Evolutionary conservation across 2,113 vertebrate species (phyloP).

Genomic region (Macrotis lagotis): DNA sequence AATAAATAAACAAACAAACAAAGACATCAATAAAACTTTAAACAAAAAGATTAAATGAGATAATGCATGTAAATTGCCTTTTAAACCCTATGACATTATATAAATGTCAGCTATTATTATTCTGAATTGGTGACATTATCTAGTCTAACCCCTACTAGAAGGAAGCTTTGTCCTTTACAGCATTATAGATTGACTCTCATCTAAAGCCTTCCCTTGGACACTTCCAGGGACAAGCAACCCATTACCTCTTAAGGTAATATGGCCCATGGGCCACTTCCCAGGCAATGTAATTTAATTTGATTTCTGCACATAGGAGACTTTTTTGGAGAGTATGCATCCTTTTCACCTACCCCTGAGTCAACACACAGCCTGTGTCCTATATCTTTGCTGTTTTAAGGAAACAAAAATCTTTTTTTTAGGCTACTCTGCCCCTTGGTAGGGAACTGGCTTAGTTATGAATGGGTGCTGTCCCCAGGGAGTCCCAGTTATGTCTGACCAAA

Average conservation of each 20-base stretch:
- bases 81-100: not conserved
- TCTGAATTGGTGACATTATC: not conserved
- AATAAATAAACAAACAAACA: not conserved
- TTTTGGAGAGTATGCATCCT: not conserved
- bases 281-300: not conserved
- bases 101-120: not conserved
- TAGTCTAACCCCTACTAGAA: not conserved
- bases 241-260: not conserved
- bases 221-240: not conserved
- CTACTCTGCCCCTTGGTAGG: not conserved
- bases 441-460: not conserved
- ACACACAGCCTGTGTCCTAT: not conserved
- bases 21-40: not conserved
- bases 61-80: not conserved
- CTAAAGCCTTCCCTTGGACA: not conserved
- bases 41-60: not conserved
- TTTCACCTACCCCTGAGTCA: slow-evolving; percentile 1
- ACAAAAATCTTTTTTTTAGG: not conserved
- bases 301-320: slow-evolving; percentile 34
- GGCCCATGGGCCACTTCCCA: not conserved
- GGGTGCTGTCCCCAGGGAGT: not conserved
- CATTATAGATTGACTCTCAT: not conserved
- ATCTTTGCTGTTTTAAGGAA: slow-evolving; percentile 12
- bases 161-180: not conserved
- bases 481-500: not conserved